Base-by-base conservation (phyloP, 2,888 invertebrate genomes). In the Amphimallon solstitiale region DNA sequence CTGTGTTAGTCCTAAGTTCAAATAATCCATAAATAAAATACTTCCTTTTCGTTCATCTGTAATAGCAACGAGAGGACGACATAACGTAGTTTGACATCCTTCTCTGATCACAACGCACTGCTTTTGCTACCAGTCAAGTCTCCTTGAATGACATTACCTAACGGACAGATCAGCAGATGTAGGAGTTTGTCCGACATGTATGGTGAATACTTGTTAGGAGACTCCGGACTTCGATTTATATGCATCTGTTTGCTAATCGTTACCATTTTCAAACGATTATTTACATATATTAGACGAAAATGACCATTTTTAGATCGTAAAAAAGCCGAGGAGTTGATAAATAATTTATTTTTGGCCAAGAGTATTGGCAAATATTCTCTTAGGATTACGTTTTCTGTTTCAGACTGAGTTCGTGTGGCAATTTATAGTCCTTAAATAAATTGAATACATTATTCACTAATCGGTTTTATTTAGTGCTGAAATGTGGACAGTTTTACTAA, bases 11-110 rank as follows among this genome's bases (percentile, higher is more conserved):
- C 23, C 66, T 66, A 68, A 66, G 71, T 71, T 71, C 71, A 71
- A 69, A 69, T 71, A 71, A 71, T 71, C 71, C 69, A 71, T 71
- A 71, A 71, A 71, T 67, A 71, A 71, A 65, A 51, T 62, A 63
- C 69, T 71, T 71, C 69, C 71, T 71, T 71, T 69, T 69, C 69
- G 66, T 67, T 65, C 62, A 48, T 38, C 48, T 63, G 63, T 64
- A 70, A 66, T 65, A 63, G 66, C 37, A 19, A 38, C 38, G 52
- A 7, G 38, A 9, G n/a, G 54, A 54, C 29, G 29, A 38, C 38
- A 19, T 37, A 15, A 29, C 19, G 19, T 10, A 68, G 61, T 46
- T 67, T 65, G 63, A 65, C 63, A 60, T 67, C 67, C 65, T 68
- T 66, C 49, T 56, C 63, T 35, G 63, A 43, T 61, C 51, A 9